These are phyloP conservation scores for Turnix velox DNA, from an alignment of 2,113 vertebrate genomes.

Conservation along the genomic window DNA sequence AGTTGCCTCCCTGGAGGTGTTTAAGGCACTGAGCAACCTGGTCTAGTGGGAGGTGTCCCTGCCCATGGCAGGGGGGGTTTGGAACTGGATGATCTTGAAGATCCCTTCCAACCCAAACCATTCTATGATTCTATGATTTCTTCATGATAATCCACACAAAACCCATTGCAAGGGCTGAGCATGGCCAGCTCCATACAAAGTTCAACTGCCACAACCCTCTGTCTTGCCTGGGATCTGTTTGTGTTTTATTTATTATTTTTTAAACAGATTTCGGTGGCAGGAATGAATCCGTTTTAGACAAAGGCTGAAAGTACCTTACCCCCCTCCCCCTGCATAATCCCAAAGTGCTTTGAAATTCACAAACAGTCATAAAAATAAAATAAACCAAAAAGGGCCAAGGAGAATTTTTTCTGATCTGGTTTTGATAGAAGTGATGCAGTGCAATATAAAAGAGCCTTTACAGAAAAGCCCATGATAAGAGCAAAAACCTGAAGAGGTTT, in stretches of 20 bases:
- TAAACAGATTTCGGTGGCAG: not conserved
- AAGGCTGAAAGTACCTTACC: not conserved
- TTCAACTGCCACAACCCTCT: not conserved
- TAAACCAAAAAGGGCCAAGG: not conserved
- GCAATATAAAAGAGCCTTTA: constrained; percentile 3
- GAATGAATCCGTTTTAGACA: not conserved
- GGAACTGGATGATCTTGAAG: too few species aligned
- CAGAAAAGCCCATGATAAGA: not conserved
- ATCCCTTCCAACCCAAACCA: too few species aligned
- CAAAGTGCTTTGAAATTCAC: constrained; percentile 30
- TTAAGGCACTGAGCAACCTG: too few species aligned
- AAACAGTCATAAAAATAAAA: not conserved
- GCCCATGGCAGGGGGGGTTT: too few species aligned
- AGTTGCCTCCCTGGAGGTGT: too few species aligned
- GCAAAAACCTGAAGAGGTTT: not conserved
- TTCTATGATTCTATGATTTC: too few species aligned
- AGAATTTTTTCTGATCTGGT: constrained; percentile 36
- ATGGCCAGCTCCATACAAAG: not conserved
- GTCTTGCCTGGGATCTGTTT: constrained; percentile 14
- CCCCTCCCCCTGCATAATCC: not conserved
- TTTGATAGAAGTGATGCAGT: constrained; percentile 42
- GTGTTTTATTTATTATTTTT: not conserved
- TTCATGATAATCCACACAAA: not conserved
- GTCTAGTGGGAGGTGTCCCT: too few species aligned
- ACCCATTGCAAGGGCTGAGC: not conserved